Percentiles rank a stretch among this genome's conserved stretches.
Conservation (phyloP, 1,140 invertebrate species). For the Calephelis nemesis region DNA sequence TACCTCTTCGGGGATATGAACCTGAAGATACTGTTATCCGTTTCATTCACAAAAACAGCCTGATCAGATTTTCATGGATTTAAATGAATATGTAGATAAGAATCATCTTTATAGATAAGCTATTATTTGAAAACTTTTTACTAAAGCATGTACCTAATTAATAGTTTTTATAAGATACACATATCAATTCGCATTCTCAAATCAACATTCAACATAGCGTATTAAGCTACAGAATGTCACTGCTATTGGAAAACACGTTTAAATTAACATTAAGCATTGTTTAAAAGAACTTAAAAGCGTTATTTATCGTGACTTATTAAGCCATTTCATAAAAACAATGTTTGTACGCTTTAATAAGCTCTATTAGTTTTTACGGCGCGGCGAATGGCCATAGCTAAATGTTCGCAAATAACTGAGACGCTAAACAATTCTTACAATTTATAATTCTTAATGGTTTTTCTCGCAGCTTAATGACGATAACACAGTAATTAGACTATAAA, state of each 20-base stretch:
- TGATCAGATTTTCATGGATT: no score
- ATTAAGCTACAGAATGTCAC: neutral
- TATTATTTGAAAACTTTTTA: no score
- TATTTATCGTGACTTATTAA: neutral
- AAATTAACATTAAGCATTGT: neutral
- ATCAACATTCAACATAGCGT: no score
- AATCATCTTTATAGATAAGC: no score
- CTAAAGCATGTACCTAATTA: no score
- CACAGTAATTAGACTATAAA: neutral
- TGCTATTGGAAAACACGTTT: neutral
- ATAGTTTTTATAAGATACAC: no score
- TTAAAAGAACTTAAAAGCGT: neutral
- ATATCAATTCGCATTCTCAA: no score
- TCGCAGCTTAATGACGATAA: neutral
- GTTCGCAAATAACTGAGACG: slow-evolving; percentile 3
- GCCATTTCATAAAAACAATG: neutral
- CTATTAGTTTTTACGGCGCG: slow-evolving; percentile 8
- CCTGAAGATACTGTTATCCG: no score
- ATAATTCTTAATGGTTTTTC: slow-evolving; percentile 8
- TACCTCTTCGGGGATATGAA: no score
- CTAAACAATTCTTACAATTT: neutral
- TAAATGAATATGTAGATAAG: no score
- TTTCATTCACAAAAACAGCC: no score
- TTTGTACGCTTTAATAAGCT: slow-evolving; percentile 7
- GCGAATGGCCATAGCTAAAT: slow-evolving; percentile 8